phyloP scores from a whole-genome alignment of 2,113 vertebrate genomes.

The rabbit (Oryctolagus cuniculus) region mOryCun1.1 NC_091432.1:120015501-120016000 shows the following conservation, averaged over 20 bases:
- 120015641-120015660: background rate
- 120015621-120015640: background rate
- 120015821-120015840: background rate
- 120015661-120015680: background rate
- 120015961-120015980: background rate
- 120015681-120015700: background rate
- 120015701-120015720: background rate
- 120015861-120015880: background rate
- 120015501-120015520: background rate
- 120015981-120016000: background rate
- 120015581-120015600: background rate
- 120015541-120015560: background rate
- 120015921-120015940: background rate
- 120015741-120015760: background rate
- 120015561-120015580: background rate
- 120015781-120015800: background rate
- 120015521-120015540: background rate
- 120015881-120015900: background rate
- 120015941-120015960: background rate
- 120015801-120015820: background rate
- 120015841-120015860: background rate
- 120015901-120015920: background rate
- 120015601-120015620: background rate
- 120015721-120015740: background rate
- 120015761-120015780: too few species aligned